Conservation (phyloP, 2,888 invertebrate genomes). For the Dioctria linearis region DNA sequence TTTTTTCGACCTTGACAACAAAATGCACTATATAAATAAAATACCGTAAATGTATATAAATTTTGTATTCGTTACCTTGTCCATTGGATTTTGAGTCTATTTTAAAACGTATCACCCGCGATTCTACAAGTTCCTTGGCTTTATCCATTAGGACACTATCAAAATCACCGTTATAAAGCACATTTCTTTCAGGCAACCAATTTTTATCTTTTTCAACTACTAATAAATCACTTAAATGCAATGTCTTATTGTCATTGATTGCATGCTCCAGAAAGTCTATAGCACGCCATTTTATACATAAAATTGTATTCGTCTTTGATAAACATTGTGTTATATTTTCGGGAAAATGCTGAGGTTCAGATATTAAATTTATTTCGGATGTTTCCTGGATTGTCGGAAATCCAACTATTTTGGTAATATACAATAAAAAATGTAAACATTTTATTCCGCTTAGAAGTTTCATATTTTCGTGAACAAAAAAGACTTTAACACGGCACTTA, state of each 20-base stretch:
- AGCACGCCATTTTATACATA: conserved; percentile 71
- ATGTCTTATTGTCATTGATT: conserved; percentile 67
- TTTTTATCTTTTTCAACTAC: conserved; percentile 63
- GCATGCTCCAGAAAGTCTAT: conserved; percentile 70
- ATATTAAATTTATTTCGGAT: not conserved
- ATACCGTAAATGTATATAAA: not conserved
- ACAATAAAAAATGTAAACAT: not conserved
- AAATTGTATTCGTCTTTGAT: conserved; percentile 58
- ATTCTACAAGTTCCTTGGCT: conserved; percentile 67
- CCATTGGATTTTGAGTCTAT: conserved; percentile 65
- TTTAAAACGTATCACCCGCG: conserved; percentile 70
- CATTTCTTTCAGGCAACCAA: conserved; percentile 50
- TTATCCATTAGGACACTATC: conserved; percentile 29
- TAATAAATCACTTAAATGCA: conserved; percentile 67
- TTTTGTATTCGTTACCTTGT: conserved; percentile 58
- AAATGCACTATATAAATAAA: conserved; percentile 15
- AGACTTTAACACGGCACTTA: too few species aligned
- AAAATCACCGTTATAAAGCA: conserved; percentile 35
- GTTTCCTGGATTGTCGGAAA: not conserved
- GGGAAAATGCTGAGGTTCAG: not conserved
- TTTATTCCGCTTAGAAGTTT: too few species aligned
- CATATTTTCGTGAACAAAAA: too few species aligned
- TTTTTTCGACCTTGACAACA: conserved; percentile 72
- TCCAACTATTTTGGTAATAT: not conserved
- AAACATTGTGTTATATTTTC: conserved; percentile 65